phyloP scores from a whole-genome alignment of 2,113 vertebrate genomes.

The Dasypus novemcinctus region DNA sequence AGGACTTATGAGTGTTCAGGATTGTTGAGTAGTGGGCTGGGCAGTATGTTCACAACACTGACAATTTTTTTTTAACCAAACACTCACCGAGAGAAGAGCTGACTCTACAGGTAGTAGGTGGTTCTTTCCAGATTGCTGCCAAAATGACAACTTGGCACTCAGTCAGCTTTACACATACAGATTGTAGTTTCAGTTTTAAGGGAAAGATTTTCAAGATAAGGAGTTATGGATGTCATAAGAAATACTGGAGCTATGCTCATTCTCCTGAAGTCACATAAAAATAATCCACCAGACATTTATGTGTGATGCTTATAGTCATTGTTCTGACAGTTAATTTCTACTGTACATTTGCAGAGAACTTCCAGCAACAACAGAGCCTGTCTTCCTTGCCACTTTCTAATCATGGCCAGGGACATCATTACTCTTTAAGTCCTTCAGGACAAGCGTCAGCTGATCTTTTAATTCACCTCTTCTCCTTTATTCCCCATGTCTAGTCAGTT shows the following conservation, averaged over 20 bases:
- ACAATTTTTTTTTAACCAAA: not conserved
- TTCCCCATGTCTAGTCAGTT: not conserved
- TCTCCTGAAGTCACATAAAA: not conserved
- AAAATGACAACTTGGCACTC: not conserved
- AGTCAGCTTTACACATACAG: conserved; percentile 19
- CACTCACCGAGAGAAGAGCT: not conserved
- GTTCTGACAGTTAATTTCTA: not conserved
- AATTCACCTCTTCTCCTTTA: not conserved
- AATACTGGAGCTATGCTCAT: not conserved
- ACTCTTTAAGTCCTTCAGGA: not conserved
- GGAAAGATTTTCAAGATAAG: conserved; percentile 39
- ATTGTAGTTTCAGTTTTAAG: conserved; percentile 7
- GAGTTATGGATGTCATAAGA: not conserved
- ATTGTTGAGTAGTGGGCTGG: not conserved
- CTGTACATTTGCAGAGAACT: not conserved
- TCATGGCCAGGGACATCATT: not conserved
- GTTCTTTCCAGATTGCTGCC: not conserved
- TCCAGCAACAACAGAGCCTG: not conserved
- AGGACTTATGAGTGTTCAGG: not conserved
- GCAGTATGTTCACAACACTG: not conserved
- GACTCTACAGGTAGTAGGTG: conserved; percentile 26
- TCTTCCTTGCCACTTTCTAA: not conserved
- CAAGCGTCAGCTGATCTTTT: not conserved
- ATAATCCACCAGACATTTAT: not conserved
- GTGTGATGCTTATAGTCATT: not conserved